Base-by-base conservation (phyloP, 2,888 invertebrate species). In the Pyrgus malvae region DNA sequence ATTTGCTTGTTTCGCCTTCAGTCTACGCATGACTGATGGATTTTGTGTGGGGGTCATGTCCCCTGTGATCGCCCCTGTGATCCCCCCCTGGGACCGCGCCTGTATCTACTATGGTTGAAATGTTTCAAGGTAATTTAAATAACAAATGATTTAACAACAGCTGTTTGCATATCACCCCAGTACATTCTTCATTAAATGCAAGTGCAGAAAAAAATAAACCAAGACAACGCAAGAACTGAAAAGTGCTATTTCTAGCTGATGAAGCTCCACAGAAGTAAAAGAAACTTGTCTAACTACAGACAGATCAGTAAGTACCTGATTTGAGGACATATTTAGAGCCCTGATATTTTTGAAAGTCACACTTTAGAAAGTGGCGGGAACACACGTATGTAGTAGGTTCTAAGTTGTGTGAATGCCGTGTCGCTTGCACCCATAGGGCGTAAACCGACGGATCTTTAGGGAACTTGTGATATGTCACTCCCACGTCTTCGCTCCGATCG, bases 401-500 rank as follows among this genome's bases (percentile, higher is more conserved):
- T 63, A 91, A 90, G 58, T 91, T 91, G 31, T 78, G 69, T 42
- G 88, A 88, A 44, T 92, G 90, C 25, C 89, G 92, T 67, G 94
- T 93, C 66, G 93, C 91, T n/a, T 83, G 80, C 50, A 93, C 84
- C 95, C 95, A 95, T 74, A 89, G 91, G 44, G 91, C 87, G 51
- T 92, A 85, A 55, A 93, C 86, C 55, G 84, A 84, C 17, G 82
- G 72, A 72, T 94, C 93, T 74, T 93, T 92, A 1, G 95, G 95
- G 69, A 94, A 93, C 67, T 94, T 94, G 76, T 95, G 95, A 71
- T 94, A 94, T 29, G 95, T 95, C 27, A 95, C 93, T 59, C 95
- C 95, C 62, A 91, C 83, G 72, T 94, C 92, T 76, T 93, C 92
- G 56, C 84, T 78, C 72, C 93, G 89, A 57, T 87, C 85, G 27